These are phyloP conservation scores for Pemphredon lugubris DNA, from an alignment of 2,888 invertebrate species.

Conservation along the genomic window DNA sequence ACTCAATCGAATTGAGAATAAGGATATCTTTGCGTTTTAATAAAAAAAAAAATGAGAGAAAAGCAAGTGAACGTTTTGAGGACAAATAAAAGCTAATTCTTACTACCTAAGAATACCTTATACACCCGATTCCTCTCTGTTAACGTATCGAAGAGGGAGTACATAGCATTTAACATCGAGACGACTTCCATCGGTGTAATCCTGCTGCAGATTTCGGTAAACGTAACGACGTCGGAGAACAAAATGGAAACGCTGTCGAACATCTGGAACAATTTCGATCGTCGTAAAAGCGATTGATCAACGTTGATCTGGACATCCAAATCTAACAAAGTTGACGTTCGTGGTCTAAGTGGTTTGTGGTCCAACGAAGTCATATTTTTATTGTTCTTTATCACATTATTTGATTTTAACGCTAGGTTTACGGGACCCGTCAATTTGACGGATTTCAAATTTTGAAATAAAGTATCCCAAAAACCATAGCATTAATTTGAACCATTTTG, in stretches of 20 bases:
- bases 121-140: constrained; percentile 96
- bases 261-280: constrained; percentile 86
- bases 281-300: no score
- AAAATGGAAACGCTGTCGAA: constrained; percentile 97
- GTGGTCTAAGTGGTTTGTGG: no score
- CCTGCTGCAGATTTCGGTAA: constrained; percentile 97
- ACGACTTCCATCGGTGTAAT: constrained; percentile 99
- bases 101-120: constrained; percentile 86
- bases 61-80: constrained; percentile 6
- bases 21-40: no score
- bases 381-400: not conserved
- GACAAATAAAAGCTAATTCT: constrained; percentile 47
- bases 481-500: no score
- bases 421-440: no score
- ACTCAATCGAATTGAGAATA: no score
- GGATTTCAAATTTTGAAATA: no score
- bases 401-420: not conserved
- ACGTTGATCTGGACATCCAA: no score
- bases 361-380: no score
- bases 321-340: no score
- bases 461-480: no score
- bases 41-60: no score
- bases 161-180: constrained; percentile 98
- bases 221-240: constrained; percentile 98
- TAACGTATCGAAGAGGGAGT: constrained; percentile 97